A percentile compares a stretch with the other conserved stretches of the same genome.
Conservation (phyloP, 2,113 vertebrate species). For the Scomber colias region DNA sequence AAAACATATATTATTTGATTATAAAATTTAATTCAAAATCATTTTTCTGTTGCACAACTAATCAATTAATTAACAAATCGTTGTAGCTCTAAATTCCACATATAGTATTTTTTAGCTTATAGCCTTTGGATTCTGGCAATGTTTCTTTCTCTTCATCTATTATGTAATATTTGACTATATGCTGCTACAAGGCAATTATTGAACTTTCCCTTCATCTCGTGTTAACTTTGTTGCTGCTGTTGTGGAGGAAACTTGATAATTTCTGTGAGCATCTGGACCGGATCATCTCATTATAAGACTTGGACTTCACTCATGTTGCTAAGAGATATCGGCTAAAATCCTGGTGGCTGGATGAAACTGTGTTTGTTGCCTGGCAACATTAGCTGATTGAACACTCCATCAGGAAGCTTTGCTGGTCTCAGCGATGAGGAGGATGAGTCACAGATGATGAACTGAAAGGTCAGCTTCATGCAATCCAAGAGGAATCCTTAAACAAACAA, state of each 20-base stretch:
- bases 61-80: too few species aligned
- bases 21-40: too few species aligned
- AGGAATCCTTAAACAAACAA: not conserved
- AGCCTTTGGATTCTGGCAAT: too few species aligned
- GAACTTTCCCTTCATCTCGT: not conserved
- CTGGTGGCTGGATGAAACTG: slow-evolving; percentile 42
- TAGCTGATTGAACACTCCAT: slow-evolving; percentile 38
- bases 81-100: too few species aligned
- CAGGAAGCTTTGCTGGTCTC: slow-evolving; percentile 43
- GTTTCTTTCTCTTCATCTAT: too few species aligned
- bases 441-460: slow-evolving; percentile 39
- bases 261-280: slow-evolving; percentile 18
- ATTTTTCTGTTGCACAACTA: too few species aligned
- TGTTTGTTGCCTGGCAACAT: slow-evolving; percentile 70
- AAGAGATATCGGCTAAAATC: slow-evolving; percentile 25
- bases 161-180: too few species aligned
- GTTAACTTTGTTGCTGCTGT: slow-evolving; percentile 1
- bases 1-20: too few species aligned
- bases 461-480: not conserved
- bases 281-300: slow-evolving; percentile 35
- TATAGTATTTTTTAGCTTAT: too few species aligned
- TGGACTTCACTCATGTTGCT: slow-evolving; percentile 31
- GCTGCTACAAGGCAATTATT: not conserved
- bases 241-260: slow-evolving; percentile 13
- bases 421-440: slow-evolving; percentile 43